These are phyloP conservation scores for Drosophila leontia DNA, from an alignment of 1,140 invertebrate genomes.

Conservation along the genomic window DNA sequence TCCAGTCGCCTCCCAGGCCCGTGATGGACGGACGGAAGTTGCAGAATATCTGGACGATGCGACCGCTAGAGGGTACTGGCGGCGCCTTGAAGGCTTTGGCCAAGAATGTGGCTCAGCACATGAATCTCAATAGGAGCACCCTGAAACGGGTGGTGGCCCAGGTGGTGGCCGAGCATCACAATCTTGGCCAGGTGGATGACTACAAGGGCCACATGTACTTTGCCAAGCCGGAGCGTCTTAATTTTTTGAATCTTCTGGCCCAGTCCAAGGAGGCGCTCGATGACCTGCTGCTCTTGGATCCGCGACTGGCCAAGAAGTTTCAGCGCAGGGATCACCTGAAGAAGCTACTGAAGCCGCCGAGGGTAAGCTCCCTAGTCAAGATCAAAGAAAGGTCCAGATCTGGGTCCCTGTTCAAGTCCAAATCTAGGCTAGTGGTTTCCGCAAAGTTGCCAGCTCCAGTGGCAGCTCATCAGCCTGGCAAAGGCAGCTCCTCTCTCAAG, in stretches of 20 bases:
- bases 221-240: slow-evolving; percentile 56
- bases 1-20: background rate
- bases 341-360: background rate
- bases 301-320: background rate
- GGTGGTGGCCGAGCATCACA: slow-evolving; percentile 65
- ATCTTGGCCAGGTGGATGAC: slow-evolving; percentile 54
- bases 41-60: slow-evolving; percentile 53
- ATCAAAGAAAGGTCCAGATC: background rate
- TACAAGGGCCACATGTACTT: slow-evolving; percentile 69
- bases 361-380: too few species aligned
- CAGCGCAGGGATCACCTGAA: background rate
- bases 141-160: slow-evolving; percentile 71
- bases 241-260: slow-evolving; percentile 51
- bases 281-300: slow-evolving; percentile 49
- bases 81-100: slow-evolving; percentile 63
- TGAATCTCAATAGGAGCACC: slow-evolving; percentile 37
- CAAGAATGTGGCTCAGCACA: slow-evolving; percentile 61
- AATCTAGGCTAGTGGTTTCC: background rate
- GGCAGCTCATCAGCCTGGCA: background rate
- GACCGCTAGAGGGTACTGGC: slow-evolving; percentile 52
- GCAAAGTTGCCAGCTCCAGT: background rate
- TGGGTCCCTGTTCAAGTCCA: background rate
- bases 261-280: slow-evolving; percentile 71
- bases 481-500: slow-evolving; percentile 9
- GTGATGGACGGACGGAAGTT: slow-evolving; percentile 5